A percentile compares a stretch with the other conserved stretches of the same genome.
phyloP scores from a whole-genome alignment of 2,888 invertebrate species.

The Hydriomena furcata region DNA sequence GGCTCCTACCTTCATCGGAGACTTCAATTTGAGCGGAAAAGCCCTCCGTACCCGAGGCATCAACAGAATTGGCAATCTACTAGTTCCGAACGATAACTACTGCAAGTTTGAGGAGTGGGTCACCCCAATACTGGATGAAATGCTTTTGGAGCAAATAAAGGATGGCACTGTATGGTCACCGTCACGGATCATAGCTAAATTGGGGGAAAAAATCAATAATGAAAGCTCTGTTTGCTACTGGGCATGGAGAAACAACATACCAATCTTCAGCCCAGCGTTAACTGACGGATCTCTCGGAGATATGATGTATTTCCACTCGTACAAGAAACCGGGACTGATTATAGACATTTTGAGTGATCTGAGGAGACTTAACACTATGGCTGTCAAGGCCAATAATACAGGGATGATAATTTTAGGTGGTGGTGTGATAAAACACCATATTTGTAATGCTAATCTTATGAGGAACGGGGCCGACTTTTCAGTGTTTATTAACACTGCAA shows the following conservation, averaged over 20 bases:
- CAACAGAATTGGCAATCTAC: constrained; percentile 93
- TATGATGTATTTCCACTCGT: constrained; percentile 99
- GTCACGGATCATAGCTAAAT: constrained; percentile 79
- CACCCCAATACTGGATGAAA: constrained; percentile 94
- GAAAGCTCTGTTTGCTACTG: constrained; percentile 97
- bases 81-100: constrained; percentile 99
- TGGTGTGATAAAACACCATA: constrained; percentile 99
- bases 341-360: constrained; percentile 97
- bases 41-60: constrained; percentile 92
- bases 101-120: constrained; percentile 99
- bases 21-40: constrained; percentile 93
- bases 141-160: constrained; percentile 93
- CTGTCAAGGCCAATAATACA: constrained; percentile 95
- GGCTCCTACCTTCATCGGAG: constrained; percentile 96
- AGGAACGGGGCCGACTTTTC: constrained; percentile 98
- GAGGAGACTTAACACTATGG: constrained; percentile 94
- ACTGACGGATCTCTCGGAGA: constrained; percentile 99
- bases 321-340: constrained; percentile 94
- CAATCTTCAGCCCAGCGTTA: constrained; percentile 98
- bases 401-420: constrained; percentile 99
- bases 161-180: constrained; percentile 94
- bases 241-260: constrained; percentile 98
- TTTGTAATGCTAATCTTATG: constrained; percentile 99
- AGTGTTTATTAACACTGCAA: constrained; percentile 97
- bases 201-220: constrained; percentile 96